Base-by-base conservation (phyloP, 2,888 invertebrate species). In the Mamestra brassicae region DNA sequence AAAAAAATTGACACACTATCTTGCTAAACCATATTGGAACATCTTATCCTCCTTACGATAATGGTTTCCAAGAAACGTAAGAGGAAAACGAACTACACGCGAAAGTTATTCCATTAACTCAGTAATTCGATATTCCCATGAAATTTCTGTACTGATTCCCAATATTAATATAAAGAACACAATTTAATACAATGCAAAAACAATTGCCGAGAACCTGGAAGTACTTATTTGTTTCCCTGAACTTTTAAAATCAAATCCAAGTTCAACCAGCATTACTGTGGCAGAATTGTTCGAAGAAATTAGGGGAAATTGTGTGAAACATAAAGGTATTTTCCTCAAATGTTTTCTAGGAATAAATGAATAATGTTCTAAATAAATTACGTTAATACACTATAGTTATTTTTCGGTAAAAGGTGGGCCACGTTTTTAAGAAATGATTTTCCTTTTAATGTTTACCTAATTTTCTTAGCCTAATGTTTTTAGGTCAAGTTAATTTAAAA, bases 231-330 rank as follows among this genome's bases (percentile, higher is more conserved):
- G 67, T 78, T 83, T 47, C 36, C 52, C 58, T 36, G 15, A 74
- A 76, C 71, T 85, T 86, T 70, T 72, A 76, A 82, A 80, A 83
- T 62, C 75, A 84, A 26, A 83, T 83, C 50, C 73, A 78, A 86
- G 77, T 80, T 83, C 60, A 62, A 67, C 62, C 60, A 61, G 60
- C 71, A 85, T 82, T 63, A 74, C 71, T 77, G 72, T 60, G 60
- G 71, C 62, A 72, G 71, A 75, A 78, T 66, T 60, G 38, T 54
- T 64, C 55, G 45, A 63, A 73, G 62, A 73, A 72, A 84, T 73
- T 84, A 62, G 34, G 36, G 50, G 10, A 74, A 75, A 80, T 68
- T 58, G 74, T 73, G 67, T 76, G 58, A 66, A 83, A 60, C 65
- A 68, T 74, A 73, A 55, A 58, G 52, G 65, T 54, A n/a, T 72